Evolutionary conservation across 2,113 vertebrate genomes (phyloP).

Genomic region (Phyllostomus hastatus): DNA sequence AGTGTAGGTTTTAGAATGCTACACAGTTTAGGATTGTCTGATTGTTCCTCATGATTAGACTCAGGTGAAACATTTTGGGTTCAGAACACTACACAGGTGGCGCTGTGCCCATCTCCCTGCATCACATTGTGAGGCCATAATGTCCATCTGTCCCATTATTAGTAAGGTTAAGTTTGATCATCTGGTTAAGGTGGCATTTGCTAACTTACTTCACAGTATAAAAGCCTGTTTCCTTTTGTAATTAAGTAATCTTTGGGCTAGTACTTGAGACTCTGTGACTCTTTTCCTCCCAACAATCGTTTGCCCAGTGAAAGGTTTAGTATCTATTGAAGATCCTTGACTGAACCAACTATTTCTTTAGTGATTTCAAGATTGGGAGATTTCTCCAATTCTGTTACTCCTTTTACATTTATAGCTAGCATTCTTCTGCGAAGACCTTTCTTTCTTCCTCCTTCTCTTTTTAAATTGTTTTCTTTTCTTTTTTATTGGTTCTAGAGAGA

Average conservation of each 20-base stretch:
- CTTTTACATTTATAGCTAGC: background rate
- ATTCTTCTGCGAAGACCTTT: background rate
- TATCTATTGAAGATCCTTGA: background rate
- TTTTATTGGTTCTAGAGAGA: too few relatives aligned
- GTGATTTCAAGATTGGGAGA: background rate
- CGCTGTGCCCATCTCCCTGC: background rate
- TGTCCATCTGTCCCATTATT: background rate
- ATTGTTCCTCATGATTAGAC: background rate
- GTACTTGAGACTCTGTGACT: background rate
- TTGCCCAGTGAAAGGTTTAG: background rate
- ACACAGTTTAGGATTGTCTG: background rate
- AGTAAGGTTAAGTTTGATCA: background rate
- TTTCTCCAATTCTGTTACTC: background rate
- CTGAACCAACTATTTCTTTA: background rate
- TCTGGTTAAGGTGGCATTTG: background rate
- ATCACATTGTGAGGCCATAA: background rate
- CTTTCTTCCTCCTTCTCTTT: background rate
- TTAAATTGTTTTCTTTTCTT: too few relatives aligned
- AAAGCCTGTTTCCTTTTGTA: background rate
- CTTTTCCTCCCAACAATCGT: background rate
- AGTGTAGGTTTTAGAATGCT: background rate
- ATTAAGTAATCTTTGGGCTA: background rate
- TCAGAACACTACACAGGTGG: background rate
- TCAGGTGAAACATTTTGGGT: background rate
- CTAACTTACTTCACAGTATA: background rate